phyloP scores from a whole-genome alignment of 2,888 invertebrate species.

The Odontothrips loti region DNA sequence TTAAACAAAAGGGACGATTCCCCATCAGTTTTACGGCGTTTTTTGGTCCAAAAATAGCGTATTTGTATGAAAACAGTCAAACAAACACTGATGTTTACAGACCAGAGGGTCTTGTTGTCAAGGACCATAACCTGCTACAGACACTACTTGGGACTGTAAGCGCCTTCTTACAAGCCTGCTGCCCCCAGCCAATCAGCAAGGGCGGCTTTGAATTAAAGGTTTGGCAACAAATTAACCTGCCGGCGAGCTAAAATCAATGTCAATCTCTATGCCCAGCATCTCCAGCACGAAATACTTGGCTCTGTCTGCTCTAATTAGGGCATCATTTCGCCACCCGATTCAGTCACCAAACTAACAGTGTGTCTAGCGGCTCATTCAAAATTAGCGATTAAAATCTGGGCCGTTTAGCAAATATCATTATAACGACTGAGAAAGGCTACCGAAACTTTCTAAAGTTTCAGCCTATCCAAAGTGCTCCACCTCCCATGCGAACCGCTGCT shows the following conservation, averaged over 20 bases:
- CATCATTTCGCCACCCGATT: background rate
- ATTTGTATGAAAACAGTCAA: background rate
- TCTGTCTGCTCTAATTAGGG: background rate
- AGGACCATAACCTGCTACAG: background rate
- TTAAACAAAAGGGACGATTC: too few relatives aligned
- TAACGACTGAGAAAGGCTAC: background rate
- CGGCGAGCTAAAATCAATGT: too few relatives aligned
- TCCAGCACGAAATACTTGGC: too few relatives aligned
- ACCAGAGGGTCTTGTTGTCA: background rate
- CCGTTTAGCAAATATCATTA: background rate
- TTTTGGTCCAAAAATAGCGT: too few relatives aligned
- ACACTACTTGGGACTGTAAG: too few relatives aligned
- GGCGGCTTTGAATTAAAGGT: too few relatives aligned
- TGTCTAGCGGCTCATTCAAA: background rate
- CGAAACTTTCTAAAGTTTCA: slow-evolving; percentile 4
- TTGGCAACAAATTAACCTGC: too few relatives aligned
- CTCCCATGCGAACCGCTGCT: slow-evolving; percentile 21
- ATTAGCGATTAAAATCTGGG: background rate
- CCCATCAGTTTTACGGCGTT: too few relatives aligned
- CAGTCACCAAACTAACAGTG: background rate
- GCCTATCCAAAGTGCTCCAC: slow-evolving; percentile 17
- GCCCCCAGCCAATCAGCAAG: too few relatives aligned
- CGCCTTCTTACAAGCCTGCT: too few relatives aligned
- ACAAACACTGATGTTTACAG: background rate
- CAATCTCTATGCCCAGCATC: too few relatives aligned